A percentile compares a stretch with the other conserved stretches of the same genome.
These are phyloP conservation scores for Pristionchus entomophagus DNA, from an alignment of 2,888 invertebrate species.

Conservation along the genomic window DNA sequence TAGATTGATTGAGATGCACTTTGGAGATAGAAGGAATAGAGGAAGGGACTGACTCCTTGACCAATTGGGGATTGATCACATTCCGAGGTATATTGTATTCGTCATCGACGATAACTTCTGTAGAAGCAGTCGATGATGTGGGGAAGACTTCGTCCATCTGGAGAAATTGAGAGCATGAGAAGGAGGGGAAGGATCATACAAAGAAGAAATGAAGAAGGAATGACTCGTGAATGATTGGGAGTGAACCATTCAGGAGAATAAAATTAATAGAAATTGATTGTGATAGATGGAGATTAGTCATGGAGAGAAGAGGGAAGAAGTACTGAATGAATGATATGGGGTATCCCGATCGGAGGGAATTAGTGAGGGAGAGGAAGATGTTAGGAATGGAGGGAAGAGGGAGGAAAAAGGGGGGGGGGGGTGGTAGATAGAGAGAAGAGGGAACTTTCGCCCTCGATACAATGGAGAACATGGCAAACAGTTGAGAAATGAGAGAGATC, in stretches of 20 bases:
- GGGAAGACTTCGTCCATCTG: conserved; percentile 38
- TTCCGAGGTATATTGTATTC: conserved; percentile 40
- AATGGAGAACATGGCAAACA: conserved; percentile 37
- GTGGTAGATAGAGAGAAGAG: not conserved
- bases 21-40: not conserved
- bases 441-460: conserved; percentile 29
- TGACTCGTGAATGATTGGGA: not conserved
- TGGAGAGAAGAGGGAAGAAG: not conserved
- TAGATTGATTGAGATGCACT: not conserved
- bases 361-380: conserved; percentile 19
- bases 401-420: not conserved
- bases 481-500: no score
- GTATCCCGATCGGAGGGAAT: conserved; percentile 27
- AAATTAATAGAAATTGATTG: not conserved
- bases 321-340: not conserved
- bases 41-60: not conserved
- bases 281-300: not conserved
- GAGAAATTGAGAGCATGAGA: not conserved
- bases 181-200: not conserved
- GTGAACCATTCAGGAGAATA: not conserved
- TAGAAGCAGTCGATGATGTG: not conserved
- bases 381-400: conserved; percentile 5
- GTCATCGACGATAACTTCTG: conserved; percentile 17
- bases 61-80: conserved; percentile 38
- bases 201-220: not conserved